phyloP scores from a whole-genome alignment of 2,113 vertebrate species.

The Platichthys stellatus region DNA sequence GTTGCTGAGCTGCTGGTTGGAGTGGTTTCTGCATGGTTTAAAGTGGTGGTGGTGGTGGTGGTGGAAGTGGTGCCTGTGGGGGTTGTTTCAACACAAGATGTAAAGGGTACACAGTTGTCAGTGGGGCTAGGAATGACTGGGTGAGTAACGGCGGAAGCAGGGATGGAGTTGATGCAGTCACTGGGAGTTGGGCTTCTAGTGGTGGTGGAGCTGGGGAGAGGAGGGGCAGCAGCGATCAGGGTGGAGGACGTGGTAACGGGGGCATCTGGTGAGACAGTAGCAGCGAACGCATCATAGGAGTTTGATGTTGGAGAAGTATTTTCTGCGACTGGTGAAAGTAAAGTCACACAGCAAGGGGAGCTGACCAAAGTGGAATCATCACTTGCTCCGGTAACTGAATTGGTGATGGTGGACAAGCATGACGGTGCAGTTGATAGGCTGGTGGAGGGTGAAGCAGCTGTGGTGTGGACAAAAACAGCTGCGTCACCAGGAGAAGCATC shows the following conservation, averaged over 20 bases:
- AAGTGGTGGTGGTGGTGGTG: constrained; percentile 23
- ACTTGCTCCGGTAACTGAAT: constrained; percentile 9
- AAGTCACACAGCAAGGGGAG: constrained; percentile 29
- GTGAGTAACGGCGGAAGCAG: constrained; percentile 19
- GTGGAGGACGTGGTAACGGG: constrained; percentile 24
- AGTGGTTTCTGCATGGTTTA: constrained; percentile 46
- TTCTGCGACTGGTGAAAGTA: constrained; percentile 37
- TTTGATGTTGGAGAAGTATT: constrained; percentile 20
- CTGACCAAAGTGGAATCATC: constrained; percentile 20
- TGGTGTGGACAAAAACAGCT: constrained; percentile 31
- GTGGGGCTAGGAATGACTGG: constrained; percentile 1
- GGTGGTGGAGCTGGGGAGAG: constrained; percentile 19
- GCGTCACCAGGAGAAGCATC: constrained; percentile 32
- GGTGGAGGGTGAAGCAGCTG: constrained; percentile 37
- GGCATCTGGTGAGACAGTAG: constrained; percentile 28
- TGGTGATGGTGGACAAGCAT: constrained; percentile 2
- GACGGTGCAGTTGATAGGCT: constrained; percentile 31
- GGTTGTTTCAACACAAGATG: constrained; percentile 53
- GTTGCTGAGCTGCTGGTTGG: constrained; percentile 41
- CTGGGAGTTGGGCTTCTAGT: constrained; percentile 40
- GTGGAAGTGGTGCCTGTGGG: constrained; percentile 57
- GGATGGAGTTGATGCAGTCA: constrained; percentile 24
- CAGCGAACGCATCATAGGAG: constrained; percentile 15
- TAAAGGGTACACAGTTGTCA: constrained; percentile 29
- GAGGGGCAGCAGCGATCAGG: constrained; percentile 6